These are phyloP conservation scores for Typhlomys cinereus DNA, from an alignment of 2,113 vertebrate genomes.

Conservation along the genomic window DNA sequence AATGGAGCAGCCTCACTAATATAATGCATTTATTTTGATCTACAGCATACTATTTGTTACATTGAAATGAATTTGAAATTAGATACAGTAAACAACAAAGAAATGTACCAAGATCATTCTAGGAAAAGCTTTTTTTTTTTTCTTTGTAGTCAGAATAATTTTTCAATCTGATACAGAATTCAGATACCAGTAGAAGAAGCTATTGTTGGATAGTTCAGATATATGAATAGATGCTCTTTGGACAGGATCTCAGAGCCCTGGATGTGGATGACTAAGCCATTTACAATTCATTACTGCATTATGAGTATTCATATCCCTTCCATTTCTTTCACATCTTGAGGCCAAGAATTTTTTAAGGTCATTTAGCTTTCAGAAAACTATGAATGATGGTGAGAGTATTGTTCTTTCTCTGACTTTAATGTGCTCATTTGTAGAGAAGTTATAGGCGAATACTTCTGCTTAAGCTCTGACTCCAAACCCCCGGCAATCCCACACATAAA, in stretches of 20 bases:
- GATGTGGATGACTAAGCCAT: conserved; percentile 66
- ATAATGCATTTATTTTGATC: conserved; percentile 69
- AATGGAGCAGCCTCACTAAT: conserved; percentile 61
- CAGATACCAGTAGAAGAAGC: conserved; percentile 61
- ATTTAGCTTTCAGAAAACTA: conserved; percentile 77
- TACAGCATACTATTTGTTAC: conserved; percentile 47
- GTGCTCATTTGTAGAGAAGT: conserved; percentile 78
- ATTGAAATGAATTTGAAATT: conserved; percentile 69
- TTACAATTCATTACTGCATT: conserved; percentile 75
- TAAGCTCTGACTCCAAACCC: conserved; percentile 63
- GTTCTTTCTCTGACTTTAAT: conserved; percentile 77
- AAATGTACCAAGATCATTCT: conserved; percentile 43
- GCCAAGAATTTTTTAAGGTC: conserved; percentile 73
- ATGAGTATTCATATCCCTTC: conserved; percentile 72
- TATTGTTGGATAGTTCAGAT: conserved; percentile 47
- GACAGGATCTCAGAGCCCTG: conserved; percentile 42
- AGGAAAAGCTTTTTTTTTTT: conserved; percentile 20
- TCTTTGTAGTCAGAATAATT: conserved; percentile 40
- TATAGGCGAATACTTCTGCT: conserved; percentile 67
- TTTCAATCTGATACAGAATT: conserved; percentile 68
- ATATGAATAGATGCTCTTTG: conserved; percentile 58
- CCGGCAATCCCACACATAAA: conserved; percentile 49
- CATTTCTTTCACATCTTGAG: conserved; percentile 73
- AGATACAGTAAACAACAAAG: conserved; percentile 63
- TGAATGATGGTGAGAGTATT: conserved; percentile 76